A percentile compares a stretch with the other conserved stretches of the same genome.
phyloP scores from a whole-genome alignment of 2,113 vertebrate genomes.

The Podarcis raffonei region DNA sequence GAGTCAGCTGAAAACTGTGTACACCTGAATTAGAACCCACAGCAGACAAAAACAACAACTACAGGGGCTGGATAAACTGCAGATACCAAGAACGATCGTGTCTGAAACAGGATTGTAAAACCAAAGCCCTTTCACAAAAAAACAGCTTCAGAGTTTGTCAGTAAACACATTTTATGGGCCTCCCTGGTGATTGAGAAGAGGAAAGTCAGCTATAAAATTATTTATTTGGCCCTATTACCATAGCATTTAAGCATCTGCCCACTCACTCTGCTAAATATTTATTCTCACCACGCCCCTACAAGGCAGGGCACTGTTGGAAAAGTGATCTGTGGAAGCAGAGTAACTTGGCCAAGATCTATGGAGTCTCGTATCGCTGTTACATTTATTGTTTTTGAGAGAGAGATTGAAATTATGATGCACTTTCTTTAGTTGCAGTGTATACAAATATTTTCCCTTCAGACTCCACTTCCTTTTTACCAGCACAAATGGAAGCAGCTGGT shows the following conservation, averaged over 20 bases:
- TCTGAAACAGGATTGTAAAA: neutral
- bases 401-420: neutral
- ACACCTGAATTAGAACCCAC: neutral
- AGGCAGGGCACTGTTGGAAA: neutral
- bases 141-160: neutral
- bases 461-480: neutral
- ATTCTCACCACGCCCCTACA: neutral
- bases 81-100: neutral
- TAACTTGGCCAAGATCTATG: neutral
- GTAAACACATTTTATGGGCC: conserved; percentile 8
- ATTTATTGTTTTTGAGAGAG: neutral
- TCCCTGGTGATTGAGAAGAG: neutral
- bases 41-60: neutral
- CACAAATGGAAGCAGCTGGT: neutral
- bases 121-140: neutral
- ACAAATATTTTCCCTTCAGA: neutral
- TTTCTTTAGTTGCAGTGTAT: neutral
- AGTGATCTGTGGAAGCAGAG: neutral
- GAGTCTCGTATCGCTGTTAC: neutral
- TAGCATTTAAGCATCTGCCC: neutral
- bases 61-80: neutral
- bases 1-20: neutral
- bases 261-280: neutral
- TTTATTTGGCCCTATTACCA: neutral
- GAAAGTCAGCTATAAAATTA: neutral